phyloP scores from a whole-genome alignment of 2,797 vertebrate species.

The Anisognathus igniventris region DNA sequence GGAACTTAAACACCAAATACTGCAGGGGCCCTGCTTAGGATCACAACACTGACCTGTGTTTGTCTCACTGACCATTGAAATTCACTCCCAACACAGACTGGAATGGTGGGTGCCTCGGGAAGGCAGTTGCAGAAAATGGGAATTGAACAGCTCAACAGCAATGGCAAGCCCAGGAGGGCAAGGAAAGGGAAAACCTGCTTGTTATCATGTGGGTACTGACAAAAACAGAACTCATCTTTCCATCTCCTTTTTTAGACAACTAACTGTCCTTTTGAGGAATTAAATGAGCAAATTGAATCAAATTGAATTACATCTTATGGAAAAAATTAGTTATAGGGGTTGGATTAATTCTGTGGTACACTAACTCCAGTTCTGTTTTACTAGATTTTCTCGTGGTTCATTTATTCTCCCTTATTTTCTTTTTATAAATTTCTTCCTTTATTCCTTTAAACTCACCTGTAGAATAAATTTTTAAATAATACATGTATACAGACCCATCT shows the following conservation, averaged over 20 bases:
- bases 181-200: neutral
- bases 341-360: neutral
- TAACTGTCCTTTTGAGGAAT: neutral
- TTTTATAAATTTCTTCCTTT: neutral
- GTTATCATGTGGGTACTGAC: neutral
- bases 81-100: neutral
- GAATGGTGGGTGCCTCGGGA: neutral
- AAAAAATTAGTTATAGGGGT: neutral
- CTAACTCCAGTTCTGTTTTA: neutral
- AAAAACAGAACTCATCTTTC: neutral
- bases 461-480: neutral
- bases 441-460: neutral
- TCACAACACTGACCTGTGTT: neutral
- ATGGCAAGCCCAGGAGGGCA: neutral
- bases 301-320: neutral
- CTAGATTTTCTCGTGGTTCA: neutral
- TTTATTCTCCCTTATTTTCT: neutral
- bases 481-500: neutral
- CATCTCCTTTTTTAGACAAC: neutral
- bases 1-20: neutral
- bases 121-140: neutral
- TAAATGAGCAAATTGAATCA: neutral
- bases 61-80: neutral
- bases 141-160: neutral
- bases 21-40: neutral